phyloP scores from a whole-genome alignment of 2,113 vertebrate genomes.

The Microcebus tavaratra region DNA sequence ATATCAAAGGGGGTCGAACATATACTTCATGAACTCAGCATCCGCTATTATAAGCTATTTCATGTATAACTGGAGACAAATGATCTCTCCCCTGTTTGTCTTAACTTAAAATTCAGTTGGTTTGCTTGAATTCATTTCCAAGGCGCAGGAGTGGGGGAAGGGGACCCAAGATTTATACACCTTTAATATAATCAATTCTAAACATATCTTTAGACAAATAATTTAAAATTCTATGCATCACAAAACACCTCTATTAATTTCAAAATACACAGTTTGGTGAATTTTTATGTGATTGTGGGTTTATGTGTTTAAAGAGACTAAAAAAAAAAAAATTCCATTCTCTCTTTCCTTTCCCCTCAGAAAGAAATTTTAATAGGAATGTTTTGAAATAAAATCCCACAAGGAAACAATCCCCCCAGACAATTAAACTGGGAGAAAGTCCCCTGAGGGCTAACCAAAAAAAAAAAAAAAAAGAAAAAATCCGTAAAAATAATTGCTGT shows the following conservation, averaged over 20 bases:
- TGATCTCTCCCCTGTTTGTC: constrained; percentile 83
- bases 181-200: constrained; percentile 85
- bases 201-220: constrained; percentile 85
- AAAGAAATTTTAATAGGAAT: constrained; percentile 82
- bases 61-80: constrained; percentile 86
- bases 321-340: constrained; percentile 62
- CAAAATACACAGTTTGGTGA: constrained; percentile 73
- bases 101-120: constrained; percentile 85
- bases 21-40: constrained; percentile 86
- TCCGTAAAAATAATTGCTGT: constrained; percentile 86
- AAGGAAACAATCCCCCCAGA: constrained; percentile 84
- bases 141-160: constrained; percentile 65
- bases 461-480: constrained; percentile 82
- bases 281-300: constrained; percentile 77
- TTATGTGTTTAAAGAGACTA: constrained; percentile 62
- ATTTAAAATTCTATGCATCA: constrained; percentile 83
- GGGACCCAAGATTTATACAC: constrained; percentile 80
- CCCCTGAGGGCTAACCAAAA: constrained; percentile 84
- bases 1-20: constrained; percentile 83
- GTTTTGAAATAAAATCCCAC: constrained; percentile 87
- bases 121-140: constrained; percentile 82
- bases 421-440: constrained; percentile 87
- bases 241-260: constrained; percentile 85
- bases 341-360: constrained; percentile 58
- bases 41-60: constrained; percentile 84